Base-by-base conservation (phyloP, 2,888 invertebrate species). In the Cephalotes varians region DNA sequence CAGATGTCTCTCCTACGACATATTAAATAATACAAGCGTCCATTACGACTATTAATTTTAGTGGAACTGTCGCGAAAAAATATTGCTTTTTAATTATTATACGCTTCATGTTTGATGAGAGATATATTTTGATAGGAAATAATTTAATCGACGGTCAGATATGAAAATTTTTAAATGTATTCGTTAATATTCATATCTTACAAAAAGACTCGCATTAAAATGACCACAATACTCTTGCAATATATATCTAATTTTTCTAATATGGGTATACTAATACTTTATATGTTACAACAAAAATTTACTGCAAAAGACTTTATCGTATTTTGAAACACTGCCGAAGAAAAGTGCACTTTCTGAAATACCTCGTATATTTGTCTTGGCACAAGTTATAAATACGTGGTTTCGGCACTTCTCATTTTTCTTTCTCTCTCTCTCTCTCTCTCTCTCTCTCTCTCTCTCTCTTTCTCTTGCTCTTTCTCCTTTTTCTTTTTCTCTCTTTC, bases 361-460 rank as follows among this genome's bases (percentile, higher is more conserved):
- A 93, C 91, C 92, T 93, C 89, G 92, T 89, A 92, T 93, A 90
- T 92, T 90, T 89, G 90, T 88, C 88, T 88, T 85, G 80, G 86
- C 88, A 79, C 84, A 82, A 86, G 89, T 92, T 92, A 92, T 91
- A 93, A 93, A 92, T 92, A 92, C 87, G 65, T 67, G 84, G 85
- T 90, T 84, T 84, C 51, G 81, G 74, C 77, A 79, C 87, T 47
- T 25, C 15, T 54, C 60, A 60, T 58, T 62, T 49, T 85, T 83
- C 49, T 62, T 28, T 54, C 40, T 54, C 49, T 72, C 40, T 47
- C 49, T 44, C 25, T 44, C 21, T n/a, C n/a, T n/a, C n/a, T n/a
- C n/a, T 15, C 15, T 40, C 40, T 12, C 12, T 40, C 12, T 12
- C 40, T 40, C 12, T 12, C 0, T 28, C 15, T 58, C 25, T 31